These are phyloP conservation scores for Spisula subtruncata DNA, from an alignment of 2,888 invertebrate genomes.

Conservation along the genomic window DNA sequence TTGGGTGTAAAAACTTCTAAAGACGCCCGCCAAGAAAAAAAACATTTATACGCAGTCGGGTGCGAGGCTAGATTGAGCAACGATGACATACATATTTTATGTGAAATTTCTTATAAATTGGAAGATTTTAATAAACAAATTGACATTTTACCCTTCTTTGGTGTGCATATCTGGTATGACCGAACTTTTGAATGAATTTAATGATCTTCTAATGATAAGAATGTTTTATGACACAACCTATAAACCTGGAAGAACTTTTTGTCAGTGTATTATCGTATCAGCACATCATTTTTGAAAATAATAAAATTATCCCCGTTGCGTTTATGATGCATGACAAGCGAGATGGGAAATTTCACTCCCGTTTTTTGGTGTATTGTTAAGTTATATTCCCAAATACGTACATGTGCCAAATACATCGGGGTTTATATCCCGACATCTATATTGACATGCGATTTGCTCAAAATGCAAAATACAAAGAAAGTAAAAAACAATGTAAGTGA, in stretches of 20 bases:
- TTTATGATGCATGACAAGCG: constrained; percentile 46
- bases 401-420: not conserved
- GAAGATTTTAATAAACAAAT: constrained; percentile 24
- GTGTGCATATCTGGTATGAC: constrained; percentile 16
- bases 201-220: constrained; percentile 15
- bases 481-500: too few relatives aligned
- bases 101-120: not conserved
- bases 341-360: constrained; percentile 44
- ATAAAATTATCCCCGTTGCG: constrained; percentile 22
- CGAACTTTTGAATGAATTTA: constrained; percentile 31
- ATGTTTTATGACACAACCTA: constrained; percentile 37
- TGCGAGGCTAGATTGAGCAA: too few relatives aligned
- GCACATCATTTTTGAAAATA: constrained; percentile 40
- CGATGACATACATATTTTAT: not conserved
- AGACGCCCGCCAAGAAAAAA: too few relatives aligned
- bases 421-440: too few relatives aligned
- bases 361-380: constrained; percentile 32
- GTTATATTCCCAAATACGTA: too few relatives aligned
- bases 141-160: constrained; percentile 34
- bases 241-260: constrained; percentile 34
- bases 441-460: too few relatives aligned
- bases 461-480: too few relatives aligned
- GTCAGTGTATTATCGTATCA: constrained; percentile 38
- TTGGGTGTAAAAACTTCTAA: too few relatives aligned
- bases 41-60: too few relatives aligned